Evolutionary conservation across 2,797 vertebrate species (phyloP).

Genomic region (Leptoclinus maculatus): DNA sequence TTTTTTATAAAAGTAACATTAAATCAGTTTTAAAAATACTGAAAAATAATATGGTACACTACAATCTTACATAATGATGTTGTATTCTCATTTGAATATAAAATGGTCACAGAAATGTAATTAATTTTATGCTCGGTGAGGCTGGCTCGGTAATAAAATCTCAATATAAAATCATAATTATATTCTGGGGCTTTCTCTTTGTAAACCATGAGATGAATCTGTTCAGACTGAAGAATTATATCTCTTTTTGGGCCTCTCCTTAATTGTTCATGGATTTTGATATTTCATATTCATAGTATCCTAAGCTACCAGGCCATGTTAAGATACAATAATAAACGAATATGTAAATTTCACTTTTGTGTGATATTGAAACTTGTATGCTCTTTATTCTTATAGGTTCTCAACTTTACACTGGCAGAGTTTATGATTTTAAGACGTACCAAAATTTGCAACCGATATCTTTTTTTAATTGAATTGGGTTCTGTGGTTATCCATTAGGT

Average conservation of each 20-base stretch:
- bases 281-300: not conserved
- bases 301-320: not conserved
- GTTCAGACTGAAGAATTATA: not conserved
- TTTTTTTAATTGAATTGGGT: not conserved
- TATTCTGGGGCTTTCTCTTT: not conserved
- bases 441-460: not conserved
- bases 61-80: not conserved
- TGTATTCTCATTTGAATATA: conserved; percentile 29
- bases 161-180: conserved; percentile 13
- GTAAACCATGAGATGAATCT: not conserved
- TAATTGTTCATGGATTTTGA: not conserved
- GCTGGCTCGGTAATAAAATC: conserved; percentile 14
- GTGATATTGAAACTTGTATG: not conserved
- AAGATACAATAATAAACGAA: not conserved
- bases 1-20: not conserved
- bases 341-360: not conserved
- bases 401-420: not conserved
- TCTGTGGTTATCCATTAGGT: conserved; percentile 37
- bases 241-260: not conserved
- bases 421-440: not conserved
- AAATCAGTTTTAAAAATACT: not conserved
- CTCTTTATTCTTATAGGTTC: not conserved
- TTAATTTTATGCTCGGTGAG: conserved; percentile 4
- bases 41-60: not conserved
- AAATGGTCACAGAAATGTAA: conserved; percentile 16